Base-by-base conservation (phyloP, 2,888 invertebrate genomes). In the Microplitis manilae region DNA sequence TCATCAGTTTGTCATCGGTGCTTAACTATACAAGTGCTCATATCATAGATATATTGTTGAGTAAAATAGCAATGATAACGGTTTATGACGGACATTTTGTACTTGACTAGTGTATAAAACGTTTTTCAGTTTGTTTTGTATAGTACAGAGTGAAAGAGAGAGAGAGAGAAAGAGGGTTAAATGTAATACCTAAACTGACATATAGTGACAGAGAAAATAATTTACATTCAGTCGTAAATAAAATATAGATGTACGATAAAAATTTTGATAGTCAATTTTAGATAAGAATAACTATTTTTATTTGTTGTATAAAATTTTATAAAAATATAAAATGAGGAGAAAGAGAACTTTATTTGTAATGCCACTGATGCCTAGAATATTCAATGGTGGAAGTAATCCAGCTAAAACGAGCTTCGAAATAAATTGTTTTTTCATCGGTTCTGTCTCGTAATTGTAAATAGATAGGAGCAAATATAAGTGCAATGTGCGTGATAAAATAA, bases 401-500 rank as follows among this genome's bases (percentile, higher is more conserved):
- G 62, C 77, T 71, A 77, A 72, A 72, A 72, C 73, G 81, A 77
- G 69, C 77, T 62, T 64, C 68, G 75, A 70, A 80, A 80, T 79
- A 81, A 80, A 81, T 78, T 75, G 68, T 77, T 81, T 73, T 80
- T 78, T 75, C 59, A 76, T 78, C 64, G 62, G 75, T 65, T 50
- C 59, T 60, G 39, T 68, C 68, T 79, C 75, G 73, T 72, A 72
- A 62, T 72, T 62, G 40, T 72, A 62, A 72, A 72, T 72, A 72
- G 72, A 17, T 7, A 72, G 40, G 7, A 72, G 62, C 7, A 60
- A 39, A n/a, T 15, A 15, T 39, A 17, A 61, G 40, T 39, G 8
- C 38, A 30, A 30, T 38, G 38, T 30, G 38, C 13, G 13, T 65
- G 30, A 30, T 65, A 65, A 65, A 65, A 30, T 20, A 13, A 50